Percentiles rank a stretch among this genome's conserved stretches.
These are phyloP conservation scores for Leguminivora glycinivorella DNA, from an alignment of 1,140 invertebrate genomes.

Conservation along the genomic window DNA sequence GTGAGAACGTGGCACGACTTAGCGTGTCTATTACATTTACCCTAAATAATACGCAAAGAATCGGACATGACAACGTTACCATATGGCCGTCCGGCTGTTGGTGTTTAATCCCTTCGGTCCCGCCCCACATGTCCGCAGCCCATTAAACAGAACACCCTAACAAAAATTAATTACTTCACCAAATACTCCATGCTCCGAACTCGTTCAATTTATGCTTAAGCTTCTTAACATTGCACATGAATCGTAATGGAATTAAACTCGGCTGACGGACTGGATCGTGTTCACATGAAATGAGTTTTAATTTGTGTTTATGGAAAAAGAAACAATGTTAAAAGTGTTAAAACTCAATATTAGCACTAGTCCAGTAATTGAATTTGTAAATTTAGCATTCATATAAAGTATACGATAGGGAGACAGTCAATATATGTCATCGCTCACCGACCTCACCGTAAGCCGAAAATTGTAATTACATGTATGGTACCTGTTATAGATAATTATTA, in stretches of 20 bases:
- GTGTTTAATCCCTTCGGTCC: conserved; percentile 40
- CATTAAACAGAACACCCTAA: conserved; percentile 58
- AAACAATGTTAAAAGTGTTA: neutral
- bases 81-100: conserved; percentile 42
- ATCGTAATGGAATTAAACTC: conserved; percentile 41
- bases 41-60: conserved; percentile 5
- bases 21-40: conserved; percentile 21
- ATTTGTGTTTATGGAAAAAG: neutral
- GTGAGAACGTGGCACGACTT: neutral
- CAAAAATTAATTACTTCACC: conserved; percentile 73
- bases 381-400: too few relatives aligned
- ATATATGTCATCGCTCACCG: too few relatives aligned
- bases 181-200: conserved; percentile 52
- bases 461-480: too few relatives aligned
- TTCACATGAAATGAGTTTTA: conserved; percentile 2
- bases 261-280: neutral
- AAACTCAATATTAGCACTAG: too few relatives aligned
- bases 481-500: too few relatives aligned
- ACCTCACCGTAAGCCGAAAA: too few relatives aligned
- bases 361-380: too few relatives aligned
- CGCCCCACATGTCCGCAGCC: conserved; percentile 59
- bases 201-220: conserved; percentile 51
- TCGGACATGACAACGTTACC: conserved; percentile 39
- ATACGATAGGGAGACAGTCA: too few relatives aligned
- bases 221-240: conserved; percentile 35